phyloP scores from a whole-genome alignment of 2,113 vertebrate species.

The Oenanthe oenanthe region DNA sequence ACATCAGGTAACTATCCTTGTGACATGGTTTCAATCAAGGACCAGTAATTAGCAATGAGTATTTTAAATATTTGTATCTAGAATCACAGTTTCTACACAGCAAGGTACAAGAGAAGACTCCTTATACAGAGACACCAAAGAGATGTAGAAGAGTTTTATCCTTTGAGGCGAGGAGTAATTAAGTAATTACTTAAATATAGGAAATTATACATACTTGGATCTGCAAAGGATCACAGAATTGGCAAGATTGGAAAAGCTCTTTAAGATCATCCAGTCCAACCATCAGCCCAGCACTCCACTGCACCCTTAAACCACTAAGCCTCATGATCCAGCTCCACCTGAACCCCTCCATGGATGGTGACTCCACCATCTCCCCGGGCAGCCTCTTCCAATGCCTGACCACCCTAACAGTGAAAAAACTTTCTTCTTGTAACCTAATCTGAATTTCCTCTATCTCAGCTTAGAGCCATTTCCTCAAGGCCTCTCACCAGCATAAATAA shows the following conservation, averaged over 20 bases:
- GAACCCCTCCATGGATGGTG: fast-evolving
- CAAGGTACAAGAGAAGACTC: background rate
- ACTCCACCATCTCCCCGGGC: background rate
- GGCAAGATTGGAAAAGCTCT: background rate
- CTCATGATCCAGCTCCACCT: background rate
- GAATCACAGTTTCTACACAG: background rate
- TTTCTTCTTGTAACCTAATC: background rate
- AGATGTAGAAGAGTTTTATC: background rate
- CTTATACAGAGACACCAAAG: background rate
- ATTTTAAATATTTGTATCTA: background rate
- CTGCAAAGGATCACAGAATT: background rate
- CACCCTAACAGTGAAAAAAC: background rate
- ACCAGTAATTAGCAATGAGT: background rate
- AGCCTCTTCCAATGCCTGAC: background rate
- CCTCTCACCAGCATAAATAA: background rate
- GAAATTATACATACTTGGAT: background rate
- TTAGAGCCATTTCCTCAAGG: background rate
- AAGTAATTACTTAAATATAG: background rate
- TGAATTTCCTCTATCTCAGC: background rate
- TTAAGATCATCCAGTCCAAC: background rate
- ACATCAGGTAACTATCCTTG: background rate
- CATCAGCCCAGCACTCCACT: background rate
- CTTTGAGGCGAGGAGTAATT: background rate
- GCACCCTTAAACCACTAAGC: background rate
- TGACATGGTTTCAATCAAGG: background rate